Base-by-base conservation (phyloP, 1,140 invertebrate genomes). In the Aleiodes sp. region DNA sequence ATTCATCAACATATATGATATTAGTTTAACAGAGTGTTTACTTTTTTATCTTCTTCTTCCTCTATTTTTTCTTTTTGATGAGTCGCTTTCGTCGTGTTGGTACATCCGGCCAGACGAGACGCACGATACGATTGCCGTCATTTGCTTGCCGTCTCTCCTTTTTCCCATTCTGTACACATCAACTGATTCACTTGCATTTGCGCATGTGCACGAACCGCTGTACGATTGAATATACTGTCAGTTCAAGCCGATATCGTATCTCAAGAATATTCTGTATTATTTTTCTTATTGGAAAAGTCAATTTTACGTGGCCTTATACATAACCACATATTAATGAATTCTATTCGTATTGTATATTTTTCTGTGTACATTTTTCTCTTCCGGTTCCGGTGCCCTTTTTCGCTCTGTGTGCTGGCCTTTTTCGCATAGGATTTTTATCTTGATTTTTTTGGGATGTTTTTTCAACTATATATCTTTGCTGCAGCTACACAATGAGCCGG, bases 61-160 rank as follows among this genome's bases (percentile, higher is more conserved):
- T n/a, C n/a, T n/a, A 43, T n/a, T 16, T 43, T 4, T 24, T 52
- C 19, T 8, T 52, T 52, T 52, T 4, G 46, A 52, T 10, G 21
- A 24, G 46, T 6, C 46, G 10, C 19, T 24, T 24, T 26, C 28
- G 26, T 29, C n/a, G 56, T 14, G 56, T 31, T 59, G 1, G 16
- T 9, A 24, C 46, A 52, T 59, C 56, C 56, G 56, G 28, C 56
- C 8, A 59, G 56, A 26, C 56, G 56, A 59, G 56, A 59, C 56
- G n/a, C 56, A 31, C 56, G 56, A 59, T 59, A 59, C 56, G 56
- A 59, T 59, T 59, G 24, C 56, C 56, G 24, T 52, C 46, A 52
- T 52, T 52, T 52, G 26, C 46, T n/a, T 52, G 46, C 26, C 46
- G 46, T 52, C 46, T 52, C 46, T 16, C 26, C 26, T 52, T 52